Percentiles rank a stretch among this genome's conserved stretches.
phyloP scores from a whole-genome alignment of 2,888 invertebrate genomes.

The Artemia sp. region DNA sequence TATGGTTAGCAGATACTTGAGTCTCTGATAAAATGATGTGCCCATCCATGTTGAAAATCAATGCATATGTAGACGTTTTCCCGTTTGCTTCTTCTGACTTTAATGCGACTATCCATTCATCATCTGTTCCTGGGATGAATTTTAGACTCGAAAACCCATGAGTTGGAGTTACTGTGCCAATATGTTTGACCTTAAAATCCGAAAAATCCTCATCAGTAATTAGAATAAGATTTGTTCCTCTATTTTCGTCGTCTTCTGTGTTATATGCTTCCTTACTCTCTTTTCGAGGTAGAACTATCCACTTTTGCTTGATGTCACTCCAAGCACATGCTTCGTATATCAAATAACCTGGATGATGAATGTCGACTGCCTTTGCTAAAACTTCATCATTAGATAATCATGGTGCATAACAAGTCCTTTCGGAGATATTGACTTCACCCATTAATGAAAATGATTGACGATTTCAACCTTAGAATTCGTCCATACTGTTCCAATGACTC shows the following conservation, averaged over 20 bases:
- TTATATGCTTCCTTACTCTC: constrained; percentile 66
- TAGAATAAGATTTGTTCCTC: constrained; percentile 73
- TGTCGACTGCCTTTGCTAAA: constrained; percentile 53
- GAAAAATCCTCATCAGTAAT: constrained; percentile 58
- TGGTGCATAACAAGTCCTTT: constrained; percentile 54
- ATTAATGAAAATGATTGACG: constrained; percentile 76
- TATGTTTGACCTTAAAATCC: constrained; percentile 36
- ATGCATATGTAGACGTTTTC: constrained; percentile 67
- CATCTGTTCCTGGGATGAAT: constrained; percentile 78
- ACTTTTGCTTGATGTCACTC: constrained; percentile 63
- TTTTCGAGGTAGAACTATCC: constrained; percentile 88
- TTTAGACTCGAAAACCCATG: constrained; percentile 95
- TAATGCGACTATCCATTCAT: constrained; percentile 71
- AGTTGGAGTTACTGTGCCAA: constrained; percentile 44
- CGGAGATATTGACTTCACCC: constrained; percentile 64
- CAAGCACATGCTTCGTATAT: constrained; percentile 88
- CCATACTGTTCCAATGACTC: constrained; percentile 96
- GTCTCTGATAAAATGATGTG: constrained; percentile 57
- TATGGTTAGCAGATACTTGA: constrained; percentile 52
- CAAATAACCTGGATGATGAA: constrained; percentile 86
- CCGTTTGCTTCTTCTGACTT: constrained; percentile 84
- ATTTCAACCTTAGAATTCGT: constrained; percentile 68
- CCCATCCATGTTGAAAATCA: constrained; percentile 62
- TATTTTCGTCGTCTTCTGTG: constrained; percentile 68
- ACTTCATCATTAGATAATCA: constrained; percentile 41